These are phyloP conservation scores for Bombus ignitus DNA, from an alignment of 1,140 invertebrate species.

Conservation along the genomic window DNA sequence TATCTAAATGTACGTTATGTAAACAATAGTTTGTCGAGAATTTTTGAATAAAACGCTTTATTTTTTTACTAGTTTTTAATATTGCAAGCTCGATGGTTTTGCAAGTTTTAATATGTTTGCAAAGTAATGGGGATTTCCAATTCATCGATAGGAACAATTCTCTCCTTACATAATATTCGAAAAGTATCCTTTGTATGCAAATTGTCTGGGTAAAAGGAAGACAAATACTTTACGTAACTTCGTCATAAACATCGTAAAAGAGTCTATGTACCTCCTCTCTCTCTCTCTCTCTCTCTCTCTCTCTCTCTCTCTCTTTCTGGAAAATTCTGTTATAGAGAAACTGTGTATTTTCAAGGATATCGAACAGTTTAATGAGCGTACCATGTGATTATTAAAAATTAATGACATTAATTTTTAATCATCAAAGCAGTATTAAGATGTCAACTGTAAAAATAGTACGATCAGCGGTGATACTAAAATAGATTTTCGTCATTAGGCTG, in stretches of 20 bases:
- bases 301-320: no score
- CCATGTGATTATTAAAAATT: neutral
- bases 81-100: no score
- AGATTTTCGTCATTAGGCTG: neutral
- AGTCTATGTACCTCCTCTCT: neutral
- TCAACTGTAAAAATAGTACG: neutral
- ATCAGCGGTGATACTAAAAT: neutral
- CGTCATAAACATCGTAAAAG: neutral
- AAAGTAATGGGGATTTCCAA: neutral
- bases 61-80: no score
- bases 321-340: neutral
- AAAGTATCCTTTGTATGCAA: neutral
- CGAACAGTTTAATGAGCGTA: rapidly evolving
- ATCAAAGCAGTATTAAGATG: neutral
- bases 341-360: neutral
- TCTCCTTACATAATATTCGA: neutral
- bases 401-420: neutral
- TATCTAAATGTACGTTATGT: no score
- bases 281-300: no score
- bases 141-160: neutral
- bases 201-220: neutral
- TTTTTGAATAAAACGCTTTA: no score
- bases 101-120: no score
- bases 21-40: no score
- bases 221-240: neutral